phyloP scores from a whole-genome alignment of 2,888 invertebrate species.

The Aporophyla nigra region DNA sequence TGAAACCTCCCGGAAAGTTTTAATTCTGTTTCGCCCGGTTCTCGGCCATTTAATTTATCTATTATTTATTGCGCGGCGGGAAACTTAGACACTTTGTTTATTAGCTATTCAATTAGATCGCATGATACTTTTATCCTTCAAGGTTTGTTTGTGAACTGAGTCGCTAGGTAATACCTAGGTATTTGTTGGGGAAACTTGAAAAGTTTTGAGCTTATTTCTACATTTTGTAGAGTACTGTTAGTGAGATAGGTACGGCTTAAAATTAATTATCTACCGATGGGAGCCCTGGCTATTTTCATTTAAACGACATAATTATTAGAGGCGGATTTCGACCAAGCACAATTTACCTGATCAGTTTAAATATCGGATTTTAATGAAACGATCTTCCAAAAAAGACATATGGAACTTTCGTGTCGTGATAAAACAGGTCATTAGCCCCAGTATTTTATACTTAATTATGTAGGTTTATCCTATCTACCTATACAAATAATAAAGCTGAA shows the following conservation, averaged over 20 bases:
- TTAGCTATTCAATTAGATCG: conserved; percentile 83
- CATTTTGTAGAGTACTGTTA: conserved; percentile 8
- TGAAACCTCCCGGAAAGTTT: conserved; percentile 85
- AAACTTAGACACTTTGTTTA: conserved; percentile 83
- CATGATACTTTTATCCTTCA: conserved; percentile 69
- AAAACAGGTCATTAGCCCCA: neutral
- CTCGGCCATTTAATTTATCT: conserved; percentile 85
- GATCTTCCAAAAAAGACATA: neutral
- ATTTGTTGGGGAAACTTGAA: conserved; percentile 25
- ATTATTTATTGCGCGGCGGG: conserved; percentile 83
- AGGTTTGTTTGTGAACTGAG: conserved; percentile 49
- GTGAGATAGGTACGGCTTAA: conserved; percentile 1
- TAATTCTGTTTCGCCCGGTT: conserved; percentile 85
- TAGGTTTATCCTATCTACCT: neutral
- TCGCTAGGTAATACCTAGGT: neutral
- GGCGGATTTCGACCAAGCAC: neutral
- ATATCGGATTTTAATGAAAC: neutral
- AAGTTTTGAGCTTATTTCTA: conserved; percentile 16
- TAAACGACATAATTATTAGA: neutral
- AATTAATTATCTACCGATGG: neutral
- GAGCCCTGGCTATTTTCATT: neutral
- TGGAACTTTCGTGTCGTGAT: neutral
- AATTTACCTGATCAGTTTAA: neutral
- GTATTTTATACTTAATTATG: neutral
- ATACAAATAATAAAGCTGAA: no score